Conservation (phyloP, 2,888 invertebrate genomes). For the Heliconius ismenius region DNA sequence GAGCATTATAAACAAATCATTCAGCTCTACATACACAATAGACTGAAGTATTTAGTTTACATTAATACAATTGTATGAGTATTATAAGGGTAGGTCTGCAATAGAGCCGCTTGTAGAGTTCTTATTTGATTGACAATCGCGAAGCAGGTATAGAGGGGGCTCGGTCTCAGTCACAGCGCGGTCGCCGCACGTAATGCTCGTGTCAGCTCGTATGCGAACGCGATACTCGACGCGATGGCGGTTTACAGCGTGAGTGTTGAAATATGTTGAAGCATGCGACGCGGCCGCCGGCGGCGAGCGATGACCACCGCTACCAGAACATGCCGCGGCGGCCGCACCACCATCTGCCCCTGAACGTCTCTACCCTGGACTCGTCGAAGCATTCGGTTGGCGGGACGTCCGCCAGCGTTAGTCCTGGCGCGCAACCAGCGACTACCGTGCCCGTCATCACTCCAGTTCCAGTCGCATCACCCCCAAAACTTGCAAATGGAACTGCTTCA, state of each 20-base stretch:
- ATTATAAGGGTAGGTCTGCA: conserved; percentile 57
- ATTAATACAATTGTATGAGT: conserved; percentile 47
- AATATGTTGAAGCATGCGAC: conserved; percentile 89
- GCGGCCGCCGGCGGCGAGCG: conserved; percentile 80
- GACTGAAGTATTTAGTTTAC: conserved; percentile 34
- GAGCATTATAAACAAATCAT: conserved; percentile 34
- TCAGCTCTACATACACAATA: conserved; percentile 25
- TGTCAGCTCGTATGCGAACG: conserved; percentile 68
- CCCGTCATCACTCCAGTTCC: conserved; percentile 63
- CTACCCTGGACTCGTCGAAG: conserved; percentile 85
- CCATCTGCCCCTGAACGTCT: conserved; percentile 85
- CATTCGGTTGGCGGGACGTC: conserved; percentile 83
- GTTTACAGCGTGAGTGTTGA: conserved; percentile 68
- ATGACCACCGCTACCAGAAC: conserved; percentile 81
- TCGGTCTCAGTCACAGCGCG: conserved; percentile 61
- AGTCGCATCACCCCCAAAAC: conserved; percentile 71
- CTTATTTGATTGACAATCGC: conserved; percentile 69
- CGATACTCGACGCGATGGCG: conserved; percentile 75
- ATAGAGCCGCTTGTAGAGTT: conserved; percentile 46
- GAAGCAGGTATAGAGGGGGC: conserved; percentile 56
- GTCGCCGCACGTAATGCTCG: conserved; percentile 58
- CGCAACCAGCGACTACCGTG: conserved; percentile 60
- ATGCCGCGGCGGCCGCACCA: conserved; percentile 82
- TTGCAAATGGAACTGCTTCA: conserved; percentile 81
- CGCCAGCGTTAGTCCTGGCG: conserved; percentile 82